phyloP scores from a whole-genome alignment of 2,888 invertebrate species.

The Siphonodentalium dalli region DNA sequence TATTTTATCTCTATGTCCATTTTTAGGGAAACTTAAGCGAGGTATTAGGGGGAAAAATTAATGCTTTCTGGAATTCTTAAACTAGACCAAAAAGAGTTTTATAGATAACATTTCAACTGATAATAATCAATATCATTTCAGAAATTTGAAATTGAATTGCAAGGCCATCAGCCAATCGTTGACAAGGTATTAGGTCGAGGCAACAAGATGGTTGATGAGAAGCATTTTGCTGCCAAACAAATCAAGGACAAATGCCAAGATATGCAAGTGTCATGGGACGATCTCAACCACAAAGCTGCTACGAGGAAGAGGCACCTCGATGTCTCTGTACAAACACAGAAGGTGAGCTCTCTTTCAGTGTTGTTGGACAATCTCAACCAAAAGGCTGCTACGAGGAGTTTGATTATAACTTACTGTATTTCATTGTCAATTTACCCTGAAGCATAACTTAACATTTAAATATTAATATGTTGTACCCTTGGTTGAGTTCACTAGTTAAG shows the following conservation, averaged over 20 bases:
- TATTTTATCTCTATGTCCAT: too few species aligned
- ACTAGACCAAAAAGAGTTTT: background rate
- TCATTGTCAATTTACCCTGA: too few species aligned
- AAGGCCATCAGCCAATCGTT: constrained; percentile 84
- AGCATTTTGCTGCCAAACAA: constrained; percentile 82
- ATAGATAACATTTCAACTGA: too few species aligned
- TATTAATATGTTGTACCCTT: too few species aligned
- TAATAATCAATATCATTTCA: too few species aligned
- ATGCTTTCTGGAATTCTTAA: background rate
- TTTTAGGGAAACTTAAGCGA: too few species aligned
- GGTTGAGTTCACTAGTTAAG: too few species aligned
- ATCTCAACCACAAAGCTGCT: constrained; percentile 75
- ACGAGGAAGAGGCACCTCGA: constrained; percentile 82
- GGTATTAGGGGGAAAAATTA: background rate
- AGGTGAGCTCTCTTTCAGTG: constrained; percentile 65
- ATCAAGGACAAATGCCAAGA: constrained; percentile 79
- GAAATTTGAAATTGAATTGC: constrained; percentile 88
- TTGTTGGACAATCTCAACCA: too few species aligned
- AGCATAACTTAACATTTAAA: too few species aligned
- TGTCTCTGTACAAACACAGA: constrained; percentile 86
- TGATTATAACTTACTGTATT: too few species aligned
- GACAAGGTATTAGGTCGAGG: constrained; percentile 85
- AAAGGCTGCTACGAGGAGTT: too few species aligned
- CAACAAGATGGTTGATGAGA: constrained; percentile 75
- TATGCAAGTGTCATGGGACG: constrained; percentile 77